Conservation (phyloP, 2,113 vertebrate species). For the Nothoprocta pentlandii region DNA sequence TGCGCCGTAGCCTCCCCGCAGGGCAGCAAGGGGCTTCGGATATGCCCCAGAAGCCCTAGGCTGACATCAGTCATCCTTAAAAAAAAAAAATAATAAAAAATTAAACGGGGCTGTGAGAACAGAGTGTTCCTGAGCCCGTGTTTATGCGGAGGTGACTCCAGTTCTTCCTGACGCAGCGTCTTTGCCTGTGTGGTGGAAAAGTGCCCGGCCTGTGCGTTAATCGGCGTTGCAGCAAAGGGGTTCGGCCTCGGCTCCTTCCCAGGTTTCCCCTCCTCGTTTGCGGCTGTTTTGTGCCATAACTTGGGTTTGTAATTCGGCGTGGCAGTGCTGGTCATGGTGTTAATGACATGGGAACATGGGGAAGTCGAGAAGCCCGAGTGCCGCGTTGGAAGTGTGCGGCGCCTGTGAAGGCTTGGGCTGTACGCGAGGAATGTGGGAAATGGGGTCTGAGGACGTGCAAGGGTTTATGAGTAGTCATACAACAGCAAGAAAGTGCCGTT, state of each 20-base stretch:
- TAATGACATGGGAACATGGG: background rate
- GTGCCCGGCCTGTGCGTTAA: background rate
- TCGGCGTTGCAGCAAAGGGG: background rate
- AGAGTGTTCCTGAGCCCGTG: background rate
- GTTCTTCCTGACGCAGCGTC: accelerated
- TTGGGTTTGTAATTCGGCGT: background rate
- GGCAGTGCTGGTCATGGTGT: background rate
- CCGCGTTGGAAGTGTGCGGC: background rate
- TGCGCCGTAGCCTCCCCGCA: too few relatives aligned
- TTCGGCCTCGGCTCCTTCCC: background rate
- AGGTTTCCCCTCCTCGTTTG: background rate
- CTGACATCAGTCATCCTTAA: background rate
- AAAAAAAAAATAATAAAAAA: background rate
- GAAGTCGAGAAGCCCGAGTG: background rate
- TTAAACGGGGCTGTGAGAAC: too few relatives aligned
- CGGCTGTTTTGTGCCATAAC: background rate
- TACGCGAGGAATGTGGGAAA: background rate
- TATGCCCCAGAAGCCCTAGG: background rate
- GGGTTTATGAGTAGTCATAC: background rate
- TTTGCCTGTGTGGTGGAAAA: background rate
- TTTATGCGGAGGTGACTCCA: background rate
- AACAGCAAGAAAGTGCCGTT: background rate
- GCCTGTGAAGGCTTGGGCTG: background rate
- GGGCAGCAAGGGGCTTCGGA: too few relatives aligned
- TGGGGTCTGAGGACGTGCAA: background rate